Evolutionary conservation across 2,113 vertebrate species (phyloP), one percentile per base, ranked within the genome.

Genomic region (Dolichotis patagonum): DNA sequence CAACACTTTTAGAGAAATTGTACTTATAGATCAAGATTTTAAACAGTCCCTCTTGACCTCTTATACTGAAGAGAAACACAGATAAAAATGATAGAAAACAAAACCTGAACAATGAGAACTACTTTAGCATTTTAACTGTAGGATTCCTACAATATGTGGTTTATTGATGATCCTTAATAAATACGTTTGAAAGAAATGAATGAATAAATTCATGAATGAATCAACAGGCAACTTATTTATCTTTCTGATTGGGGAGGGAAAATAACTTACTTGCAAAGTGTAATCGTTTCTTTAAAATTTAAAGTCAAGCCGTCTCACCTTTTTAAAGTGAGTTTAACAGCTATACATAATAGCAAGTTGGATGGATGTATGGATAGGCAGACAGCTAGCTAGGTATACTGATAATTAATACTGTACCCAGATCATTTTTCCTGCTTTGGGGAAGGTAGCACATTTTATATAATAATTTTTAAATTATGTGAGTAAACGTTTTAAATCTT

Each of bases 251-350:
- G 2, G 32, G 43, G n/a, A 67, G 52, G 58, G 71, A 81, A 78
- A 54, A 92, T n/a, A 63, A 3, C 2, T 60, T 41, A 35, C n/a
- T 17, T 24, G 77, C 16, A 80, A 90, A 90, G 2, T 60, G 16
- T 58, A 84, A 95, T 63, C 16, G 30, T 46, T 77, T 86, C 73
- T 86, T 49, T 83, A 78, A 83, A 92, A 81, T 77, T 86, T 78
- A 78, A 32, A 85, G 49, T 30, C 60, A 41, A 62, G 38, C 14
- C 73, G 52, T 52, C 24, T 78, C 30, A 54, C 67, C 56, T n/a
- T 88, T 41, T 38, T 41, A 6, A 82, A 35, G 85, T 13, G 46
- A 75, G 52, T 71, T 82, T 65, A 92, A 30, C 19, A 8, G 19
- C 54, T 38, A 60, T 13, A 56, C 20, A 1, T 75, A 49, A 14